phyloP scores from a whole-genome alignment of 2,888 invertebrate genomes.

The Hanleya hanleyi region DNA sequence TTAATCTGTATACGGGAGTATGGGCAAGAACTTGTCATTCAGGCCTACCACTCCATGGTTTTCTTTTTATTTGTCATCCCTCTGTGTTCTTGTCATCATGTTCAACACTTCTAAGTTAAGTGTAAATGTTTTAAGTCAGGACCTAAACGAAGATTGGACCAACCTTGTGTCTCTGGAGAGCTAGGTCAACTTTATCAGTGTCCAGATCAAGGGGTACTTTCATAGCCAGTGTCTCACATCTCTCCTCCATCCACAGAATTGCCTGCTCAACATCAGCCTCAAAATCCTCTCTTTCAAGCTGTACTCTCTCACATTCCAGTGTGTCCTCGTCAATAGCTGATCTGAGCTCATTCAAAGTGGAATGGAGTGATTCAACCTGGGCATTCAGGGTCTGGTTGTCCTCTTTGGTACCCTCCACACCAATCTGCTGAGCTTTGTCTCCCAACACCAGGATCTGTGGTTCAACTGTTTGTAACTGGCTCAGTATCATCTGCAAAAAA shows the following conservation, averaged over 20 bases:
- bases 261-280: conserved; percentile 54
- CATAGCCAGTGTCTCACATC: conserved; percentile 50
- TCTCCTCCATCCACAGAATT: conserved; percentile 59
- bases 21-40: too few species aligned
- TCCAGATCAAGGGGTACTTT: conserved; percentile 54
- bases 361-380: conserved; percentile 74
- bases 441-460: conserved; percentile 88
- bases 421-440: conserved; percentile 95
- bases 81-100: too few species aligned
- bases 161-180: conserved; percentile 61
- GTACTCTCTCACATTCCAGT: conserved; percentile 85
- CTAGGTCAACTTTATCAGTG: conserved; percentile 49
- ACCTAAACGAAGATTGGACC: too few species aligned
- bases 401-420: conserved; percentile 91
- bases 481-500: conserved; percentile 40
- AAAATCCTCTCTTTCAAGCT: conserved; percentile 58
- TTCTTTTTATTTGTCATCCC: too few species aligned
- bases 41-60: too few species aligned
- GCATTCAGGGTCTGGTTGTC: conserved; percentile 87
- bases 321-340: conserved; percentile 88
- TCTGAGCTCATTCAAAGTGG: conserved; percentile 80
- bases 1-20: too few species aligned
- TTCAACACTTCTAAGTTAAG: neutral
- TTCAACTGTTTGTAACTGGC: conserved; percentile 75
- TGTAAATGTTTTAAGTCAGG: neutral